phyloP scores from a whole-genome alignment of 2,888 invertebrate genomes.

The Cephus sareptanus region DNA sequence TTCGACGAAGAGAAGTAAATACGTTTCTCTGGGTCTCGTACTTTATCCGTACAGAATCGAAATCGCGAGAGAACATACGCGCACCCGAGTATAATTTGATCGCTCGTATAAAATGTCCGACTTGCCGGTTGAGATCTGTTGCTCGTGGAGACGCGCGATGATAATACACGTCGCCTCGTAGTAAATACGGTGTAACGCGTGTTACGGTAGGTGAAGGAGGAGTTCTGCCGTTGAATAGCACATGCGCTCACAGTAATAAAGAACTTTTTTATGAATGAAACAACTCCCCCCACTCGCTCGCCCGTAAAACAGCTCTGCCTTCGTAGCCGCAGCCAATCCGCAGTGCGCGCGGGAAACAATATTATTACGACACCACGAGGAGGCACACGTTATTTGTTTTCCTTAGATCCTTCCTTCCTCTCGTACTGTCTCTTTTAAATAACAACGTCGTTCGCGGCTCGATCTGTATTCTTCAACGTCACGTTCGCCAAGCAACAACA shows the following conservation, averaged over 20 bases:
- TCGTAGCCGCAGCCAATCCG: conserved; percentile 50
- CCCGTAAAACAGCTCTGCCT: conserved; percentile 21
- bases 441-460: not conserved
- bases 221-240: conserved; percentile 52
- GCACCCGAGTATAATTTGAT: not conserved
- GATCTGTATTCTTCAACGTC: not conserved
- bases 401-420: not conserved
- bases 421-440: not conserved
- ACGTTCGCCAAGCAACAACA: not conserved
- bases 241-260: conserved; percentile 63
- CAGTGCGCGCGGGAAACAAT: conserved; percentile 59
- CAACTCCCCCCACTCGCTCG: conserved; percentile 36
- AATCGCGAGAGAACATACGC: too few species aligned
- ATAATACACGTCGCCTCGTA: not conserved
- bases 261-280: conserved; percentile 66
- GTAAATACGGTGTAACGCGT: not conserved
- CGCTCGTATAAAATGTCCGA: not conserved
- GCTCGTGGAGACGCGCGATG: not conserved
- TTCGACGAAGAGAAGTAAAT: not conserved
- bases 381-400: not conserved
- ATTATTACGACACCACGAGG: conserved; percentile 43
- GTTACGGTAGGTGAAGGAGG: conserved; percentile 7
- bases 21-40: not conserved
- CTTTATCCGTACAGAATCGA: not conserved
- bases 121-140: not conserved